phyloP scores from a whole-genome alignment of 2,797 vertebrate species.

The Danio choprae region DNA sequence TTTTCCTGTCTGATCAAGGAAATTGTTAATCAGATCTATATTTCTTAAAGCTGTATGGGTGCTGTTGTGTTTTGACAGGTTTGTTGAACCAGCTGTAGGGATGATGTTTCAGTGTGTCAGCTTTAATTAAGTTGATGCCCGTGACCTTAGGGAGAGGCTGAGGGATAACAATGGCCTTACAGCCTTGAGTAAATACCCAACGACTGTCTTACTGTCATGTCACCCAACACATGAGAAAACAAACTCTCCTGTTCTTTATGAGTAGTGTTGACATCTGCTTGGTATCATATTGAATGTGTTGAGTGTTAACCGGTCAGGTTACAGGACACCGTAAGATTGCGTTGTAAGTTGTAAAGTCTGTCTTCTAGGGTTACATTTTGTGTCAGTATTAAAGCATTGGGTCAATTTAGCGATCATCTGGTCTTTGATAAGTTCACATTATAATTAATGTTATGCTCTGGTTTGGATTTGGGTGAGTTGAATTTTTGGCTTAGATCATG shows the following conservation, averaged over 20 bases:
- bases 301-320: slow-evolving; percentile 40
- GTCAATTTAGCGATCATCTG: background rate
- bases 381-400: background rate
- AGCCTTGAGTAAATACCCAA: slow-evolving; percentile 49
- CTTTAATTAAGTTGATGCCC: slow-evolving; percentile 51
- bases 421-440: background rate
- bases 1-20: slow-evolving; percentile 22
- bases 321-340: slow-evolving; percentile 17
- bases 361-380: background rate
- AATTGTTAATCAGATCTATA: slow-evolving; percentile 43
- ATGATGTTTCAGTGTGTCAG: slow-evolving; percentile 50
- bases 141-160: slow-evolving; percentile 49
- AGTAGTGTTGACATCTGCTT: slow-evolving; percentile 43
- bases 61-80: slow-evolving; percentile 44
- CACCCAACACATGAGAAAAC: slow-evolving; percentile 51
- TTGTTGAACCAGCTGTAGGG: slow-evolving; percentile 49
- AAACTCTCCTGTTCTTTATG: slow-evolving; percentile 50
- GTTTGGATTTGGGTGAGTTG: slow-evolving; percentile 1
- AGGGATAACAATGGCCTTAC: slow-evolving; percentile 46
- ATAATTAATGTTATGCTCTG: slow-evolving; percentile 3
- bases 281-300: slow-evolving; percentile 26
- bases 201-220: slow-evolving; percentile 51
- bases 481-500: slow-evolving; percentile 37
- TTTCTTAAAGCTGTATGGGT: slow-evolving; percentile 32
- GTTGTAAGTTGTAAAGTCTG: background rate